Evolutionary conservation across 2,888 invertebrate species (phyloP).

Genomic region (Drosophila rellima): DNA sequence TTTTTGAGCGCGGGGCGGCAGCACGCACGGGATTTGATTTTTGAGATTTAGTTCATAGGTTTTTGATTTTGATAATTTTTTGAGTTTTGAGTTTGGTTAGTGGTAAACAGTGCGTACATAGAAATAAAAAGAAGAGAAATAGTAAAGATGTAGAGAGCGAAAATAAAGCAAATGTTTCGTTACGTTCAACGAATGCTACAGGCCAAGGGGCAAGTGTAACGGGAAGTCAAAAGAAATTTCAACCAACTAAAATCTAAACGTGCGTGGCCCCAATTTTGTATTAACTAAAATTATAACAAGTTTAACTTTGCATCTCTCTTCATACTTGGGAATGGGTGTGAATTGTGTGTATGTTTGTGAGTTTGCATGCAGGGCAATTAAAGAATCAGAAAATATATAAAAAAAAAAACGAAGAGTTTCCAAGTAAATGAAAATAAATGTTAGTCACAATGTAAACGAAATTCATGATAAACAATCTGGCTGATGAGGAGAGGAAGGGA

Average conservation of each 20-base stretch:
- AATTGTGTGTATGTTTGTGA: constrained; percentile 16
- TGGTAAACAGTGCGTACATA: constrained; percentile 82
- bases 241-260: constrained; percentile 48
- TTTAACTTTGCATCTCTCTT: constrained; percentile 19
- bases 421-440: constrained; percentile 6
- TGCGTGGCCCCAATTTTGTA: constrained; percentile 40
- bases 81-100: constrained; percentile 63
- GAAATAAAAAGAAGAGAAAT: constrained; percentile 82
- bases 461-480: constrained; percentile 5
- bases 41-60: constrained; percentile 59
- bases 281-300: constrained; percentile 15
- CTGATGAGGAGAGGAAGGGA: constrained; percentile 15
- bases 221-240: constrained; percentile 16
- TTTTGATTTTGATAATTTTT: constrained; percentile 50
- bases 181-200: constrained; percentile 43
- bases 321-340: constrained; percentile 47
- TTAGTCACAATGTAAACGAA: constrained; percentile 28
- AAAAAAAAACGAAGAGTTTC: not conserved
- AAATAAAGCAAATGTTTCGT: constrained; percentile 63
- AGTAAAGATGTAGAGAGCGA: constrained; percentile 77
- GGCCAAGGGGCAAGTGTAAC: constrained; percentile 24
- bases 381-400: constrained; percentile 38
- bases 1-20: constrained; percentile 52
- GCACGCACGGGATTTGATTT: constrained; percentile 57
- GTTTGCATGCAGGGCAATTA: constrained; percentile 51